Percentiles rank a stretch among this genome's conserved stretches.
Evolutionary conservation across 1,140 invertebrate genomes (phyloP).

Genomic region (Drosophila nasuta): DNA sequence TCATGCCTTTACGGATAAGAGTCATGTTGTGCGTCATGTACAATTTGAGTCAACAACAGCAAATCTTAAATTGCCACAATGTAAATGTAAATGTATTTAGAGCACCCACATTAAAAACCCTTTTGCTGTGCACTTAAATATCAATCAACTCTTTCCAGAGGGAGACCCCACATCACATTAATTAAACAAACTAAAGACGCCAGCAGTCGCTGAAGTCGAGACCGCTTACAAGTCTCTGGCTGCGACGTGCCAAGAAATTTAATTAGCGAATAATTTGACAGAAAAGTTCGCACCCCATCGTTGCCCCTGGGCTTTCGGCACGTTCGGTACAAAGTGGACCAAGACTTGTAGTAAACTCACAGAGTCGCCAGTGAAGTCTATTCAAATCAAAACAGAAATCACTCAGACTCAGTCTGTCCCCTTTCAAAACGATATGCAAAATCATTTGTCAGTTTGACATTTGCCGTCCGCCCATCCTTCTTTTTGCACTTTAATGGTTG

Average conservation of each 20-base stretch:
- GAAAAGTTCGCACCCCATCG: constrained; percentile 54
- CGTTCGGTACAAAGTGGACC: constrained; percentile 10
- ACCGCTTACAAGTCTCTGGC: constrained; percentile 5
- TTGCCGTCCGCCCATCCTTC: constrained; percentile 42
- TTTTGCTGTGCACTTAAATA: constrained; percentile 61
- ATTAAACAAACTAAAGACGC: constrained; percentile 60
- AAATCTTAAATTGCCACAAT: constrained; percentile 8
- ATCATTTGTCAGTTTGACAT: constrained; percentile 69
- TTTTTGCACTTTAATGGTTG: constrained; percentile 8
- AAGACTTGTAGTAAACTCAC: not conserved
- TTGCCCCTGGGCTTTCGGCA: constrained; percentile 12
- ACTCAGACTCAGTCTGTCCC: constrained; percentile 33
- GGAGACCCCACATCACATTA: constrained; percentile 41
- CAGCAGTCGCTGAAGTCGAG: constrained; percentile 20
- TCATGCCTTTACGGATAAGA: not conserved
- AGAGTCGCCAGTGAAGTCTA: not conserved
- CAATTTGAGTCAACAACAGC: constrained; percentile 13
- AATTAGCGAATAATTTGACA: constrained; percentile 67
- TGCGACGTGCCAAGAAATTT: constrained; percentile 71
- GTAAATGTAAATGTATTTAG: constrained; percentile 8
- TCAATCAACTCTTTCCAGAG: constrained; percentile 54
- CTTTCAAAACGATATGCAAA: constrained; percentile 24
- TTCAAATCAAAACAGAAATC: constrained; percentile 54
- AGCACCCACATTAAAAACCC: constrained; percentile 8
- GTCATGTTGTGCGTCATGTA: constrained; percentile 10